A percentile compares a stretch with the other conserved stretches of the same genome.
phyloP scores from a whole-genome alignment of 2,113 vertebrate genomes.

The Scatophagus argus region DNA sequence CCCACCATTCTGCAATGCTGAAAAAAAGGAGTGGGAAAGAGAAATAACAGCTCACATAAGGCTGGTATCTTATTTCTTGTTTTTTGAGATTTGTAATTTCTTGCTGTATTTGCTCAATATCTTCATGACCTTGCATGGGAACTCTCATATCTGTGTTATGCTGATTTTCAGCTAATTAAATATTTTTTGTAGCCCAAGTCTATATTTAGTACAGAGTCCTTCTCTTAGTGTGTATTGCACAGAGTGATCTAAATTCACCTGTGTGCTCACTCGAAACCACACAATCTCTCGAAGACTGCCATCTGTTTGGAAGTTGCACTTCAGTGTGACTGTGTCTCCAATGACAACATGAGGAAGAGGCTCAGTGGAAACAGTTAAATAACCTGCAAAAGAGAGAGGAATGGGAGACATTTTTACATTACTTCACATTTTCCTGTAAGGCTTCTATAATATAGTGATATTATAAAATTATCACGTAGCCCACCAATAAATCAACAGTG shows the following conservation, averaged over 20 bases:
- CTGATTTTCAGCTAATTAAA: no score
- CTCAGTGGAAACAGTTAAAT: constrained; percentile 92
- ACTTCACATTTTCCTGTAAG: neutral
- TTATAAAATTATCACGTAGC: neutral
- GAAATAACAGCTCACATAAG: no score
- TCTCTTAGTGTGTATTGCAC: no score
- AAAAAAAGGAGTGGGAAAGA: no score
- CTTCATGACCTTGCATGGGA: no score
- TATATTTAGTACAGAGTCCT: no score
- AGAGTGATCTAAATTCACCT: constrained; percentile 31
- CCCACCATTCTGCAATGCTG: no score
- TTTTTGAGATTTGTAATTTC: no score
- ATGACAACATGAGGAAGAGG: constrained; percentile 92
- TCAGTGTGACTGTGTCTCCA: constrained; percentile 93
- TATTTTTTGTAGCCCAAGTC: no score
- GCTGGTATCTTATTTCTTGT: no score
- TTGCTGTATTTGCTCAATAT: no score
- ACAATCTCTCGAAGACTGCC: constrained; percentile 94
- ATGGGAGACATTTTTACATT: neutral
- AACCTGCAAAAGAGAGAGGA: constrained; percentile 81
- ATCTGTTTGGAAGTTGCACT: constrained; percentile 96
- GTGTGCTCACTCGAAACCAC: constrained; percentile 92
- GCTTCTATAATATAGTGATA: neutral
- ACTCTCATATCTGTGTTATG: no score
- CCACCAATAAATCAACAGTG: neutral